Base-by-base conservation (phyloP, 2,797 vertebrate genomes). In the Scomberomorus guttatus region DNA sequence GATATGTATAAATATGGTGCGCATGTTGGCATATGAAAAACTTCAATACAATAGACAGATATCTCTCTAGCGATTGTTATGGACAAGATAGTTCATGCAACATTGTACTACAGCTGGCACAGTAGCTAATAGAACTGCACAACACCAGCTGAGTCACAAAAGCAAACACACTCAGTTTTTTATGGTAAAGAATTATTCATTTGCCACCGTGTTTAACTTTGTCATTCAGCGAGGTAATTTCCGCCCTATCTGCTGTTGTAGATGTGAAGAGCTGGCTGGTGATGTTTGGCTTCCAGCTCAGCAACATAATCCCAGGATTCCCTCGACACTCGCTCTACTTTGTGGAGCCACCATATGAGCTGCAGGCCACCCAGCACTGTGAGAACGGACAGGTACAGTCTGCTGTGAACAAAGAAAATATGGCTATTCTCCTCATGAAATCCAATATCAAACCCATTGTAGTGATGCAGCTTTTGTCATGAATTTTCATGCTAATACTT, bases 191-290 rank as follows among this genome's bases (percentile, higher is more conserved):
- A 76, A 58, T 20, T 14, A 77, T 86, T 81, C 15, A 70, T 72
- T 89, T 82, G 60, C 62, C 22, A 1, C 25, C 18, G 17, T 82
- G 80, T 83, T 81, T 84, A 65, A 85, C 52, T 83, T 77, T 75
- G 79, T 77, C 70, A 78, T 78, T 82, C 44, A 48, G 50, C 60
- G 5, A 77, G 61, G 34, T 61, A 12, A 74, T 86, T 79, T 79
- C 58, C 75, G 24, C 77, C 71, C 77, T 61, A 44, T 88, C 73
- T 84, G 60, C 63, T 80, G 50, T 75, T 83, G 37, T 73, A 99
- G 98, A 99, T 95, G 98, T 99, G 93, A 99, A 99, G 94, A 99
- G 98, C 93, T 99, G 98, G 98, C 95, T 99, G 90, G 97, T 99
- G 92, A 99, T 99, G 98, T 99, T 99, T 92, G 98, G 98, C 90